Conservation (phyloP, 2,113 vertebrate species). For the Athene cunicularia region DNA sequence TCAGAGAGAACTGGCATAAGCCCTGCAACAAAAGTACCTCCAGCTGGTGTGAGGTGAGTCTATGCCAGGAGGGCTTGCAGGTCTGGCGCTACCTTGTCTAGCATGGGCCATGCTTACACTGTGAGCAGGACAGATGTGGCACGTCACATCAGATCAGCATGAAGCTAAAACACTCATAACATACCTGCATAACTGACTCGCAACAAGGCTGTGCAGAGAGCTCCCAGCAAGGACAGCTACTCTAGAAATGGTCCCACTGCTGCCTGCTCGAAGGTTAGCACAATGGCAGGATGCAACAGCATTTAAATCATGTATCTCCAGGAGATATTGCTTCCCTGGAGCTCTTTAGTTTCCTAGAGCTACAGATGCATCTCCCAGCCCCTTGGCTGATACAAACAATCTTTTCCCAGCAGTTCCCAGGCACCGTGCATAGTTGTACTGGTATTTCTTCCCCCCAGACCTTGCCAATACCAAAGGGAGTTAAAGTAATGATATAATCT, state of each 20-base stretch:
- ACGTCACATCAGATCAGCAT: neutral
- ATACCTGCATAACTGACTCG: neutral
- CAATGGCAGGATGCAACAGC: neutral
- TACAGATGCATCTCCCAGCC: neutral
- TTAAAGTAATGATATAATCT: neutral
- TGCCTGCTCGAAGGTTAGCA: neutral
- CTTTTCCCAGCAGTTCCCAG: neutral
- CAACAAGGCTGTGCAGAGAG: neutral
- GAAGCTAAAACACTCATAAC: neutral
- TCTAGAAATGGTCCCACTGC: neutral
- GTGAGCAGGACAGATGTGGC: neutral
- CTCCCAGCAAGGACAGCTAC: neutral
- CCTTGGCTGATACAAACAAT: neutral
- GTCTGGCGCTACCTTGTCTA: neutral
- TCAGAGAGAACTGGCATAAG: neutral
- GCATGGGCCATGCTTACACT: neutral
- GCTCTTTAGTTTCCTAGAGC: neutral
- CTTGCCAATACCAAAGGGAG: neutral
- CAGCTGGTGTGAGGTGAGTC: neutral
- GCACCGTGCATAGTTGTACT: accelerated
- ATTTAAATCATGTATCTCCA: accelerated
- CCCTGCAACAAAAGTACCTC: neutral
- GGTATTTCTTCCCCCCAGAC: neutral
- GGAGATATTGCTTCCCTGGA: neutral
- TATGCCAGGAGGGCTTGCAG: neutral